Evolutionary conservation across 2,888 invertebrate genomes (phyloP).

Genomic region (Nymphalis polychloros): DNA sequence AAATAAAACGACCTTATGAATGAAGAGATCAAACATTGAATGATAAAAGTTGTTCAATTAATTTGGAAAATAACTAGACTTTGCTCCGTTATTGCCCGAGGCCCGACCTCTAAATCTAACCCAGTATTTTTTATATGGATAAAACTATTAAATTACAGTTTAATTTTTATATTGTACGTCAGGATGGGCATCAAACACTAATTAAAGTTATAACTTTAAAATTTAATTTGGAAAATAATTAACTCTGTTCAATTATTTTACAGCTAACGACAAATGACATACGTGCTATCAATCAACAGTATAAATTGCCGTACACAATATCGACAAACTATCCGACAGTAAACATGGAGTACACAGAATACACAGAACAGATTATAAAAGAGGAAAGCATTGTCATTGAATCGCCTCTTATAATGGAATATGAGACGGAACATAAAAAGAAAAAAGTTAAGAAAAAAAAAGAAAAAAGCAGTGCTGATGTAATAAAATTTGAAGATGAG

Average conservation of each 20-base stretch:
- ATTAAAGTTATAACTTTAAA: too few species aligned
- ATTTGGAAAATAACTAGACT: too few species aligned
- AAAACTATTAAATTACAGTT: too few species aligned
- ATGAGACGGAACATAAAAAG: constrained; percentile 38
- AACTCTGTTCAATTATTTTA: background rate
- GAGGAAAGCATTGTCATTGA: constrained; percentile 35
- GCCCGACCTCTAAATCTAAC: too few species aligned
- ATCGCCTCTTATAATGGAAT: constrained; percentile 29
- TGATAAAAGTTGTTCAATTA: too few species aligned
- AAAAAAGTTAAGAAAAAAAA: constrained; percentile 36
- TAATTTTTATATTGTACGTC: too few species aligned
- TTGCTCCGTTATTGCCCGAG: too few species aligned
- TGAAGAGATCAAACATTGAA: too few species aligned
- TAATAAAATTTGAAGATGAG: constrained; percentile 36
- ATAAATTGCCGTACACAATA: constrained; percentile 21
- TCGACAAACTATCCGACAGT: constrained; percentile 18
- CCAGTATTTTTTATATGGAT: too few species aligned
- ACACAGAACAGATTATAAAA: constrained; percentile 33
- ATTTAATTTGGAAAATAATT: too few species aligned
- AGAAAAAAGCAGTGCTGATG: constrained; percentile 32
- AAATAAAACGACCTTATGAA: too few species aligned
- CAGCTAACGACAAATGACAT: constrained; percentile 15
- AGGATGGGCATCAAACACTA: too few species aligned
- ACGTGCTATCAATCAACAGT: constrained; percentile 18
- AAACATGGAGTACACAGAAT: constrained; percentile 33